phyloP scores from a whole-genome alignment of 2,797 vertebrate genomes.

The Lates japonicus region DNA sequence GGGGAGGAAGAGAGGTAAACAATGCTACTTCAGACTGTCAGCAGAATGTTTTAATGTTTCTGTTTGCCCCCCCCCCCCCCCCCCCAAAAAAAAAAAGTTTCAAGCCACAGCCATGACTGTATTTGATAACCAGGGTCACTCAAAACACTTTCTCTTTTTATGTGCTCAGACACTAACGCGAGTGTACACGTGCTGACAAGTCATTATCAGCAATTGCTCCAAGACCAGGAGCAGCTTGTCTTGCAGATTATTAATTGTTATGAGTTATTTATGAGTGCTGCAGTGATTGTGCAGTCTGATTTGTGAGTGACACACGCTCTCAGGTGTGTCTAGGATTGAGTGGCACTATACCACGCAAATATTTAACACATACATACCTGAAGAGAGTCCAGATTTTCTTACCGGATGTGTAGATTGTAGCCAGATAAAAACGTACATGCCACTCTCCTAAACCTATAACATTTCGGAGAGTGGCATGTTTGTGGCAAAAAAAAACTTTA shows the following conservation, averaged over 20 bases:
- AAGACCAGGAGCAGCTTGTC: constrained; percentile 28
- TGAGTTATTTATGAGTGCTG: constrained; percentile 45
- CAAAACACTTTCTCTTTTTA: constrained; percentile 14
- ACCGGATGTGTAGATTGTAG: not conserved
- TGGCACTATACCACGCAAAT: not conserved
- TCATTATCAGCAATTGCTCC: constrained; percentile 38
- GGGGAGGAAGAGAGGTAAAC: constrained; percentile 21
- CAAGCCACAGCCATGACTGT: constrained; percentile 34
- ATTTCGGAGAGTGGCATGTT: constrained; percentile 15
- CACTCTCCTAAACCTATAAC: no score
- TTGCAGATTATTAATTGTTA: constrained; percentile 24
- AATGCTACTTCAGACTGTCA: constrained; percentile 21
- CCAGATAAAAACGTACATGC: not conserved
- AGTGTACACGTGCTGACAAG: constrained; percentile 25
- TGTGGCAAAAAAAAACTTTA: not conserved
- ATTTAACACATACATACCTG: not conserved
- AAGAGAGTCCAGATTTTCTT: not conserved
- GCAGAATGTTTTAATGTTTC: constrained; percentile 46
- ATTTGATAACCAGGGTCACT: constrained; percentile 17
- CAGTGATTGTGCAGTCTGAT: constrained; percentile 32
- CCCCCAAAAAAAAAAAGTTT: not conserved
- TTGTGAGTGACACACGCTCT: constrained; percentile 10
- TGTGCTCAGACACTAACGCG: constrained; percentile 15
- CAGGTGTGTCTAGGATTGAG: constrained; percentile 3
- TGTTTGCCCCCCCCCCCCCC: constrained; percentile 33